A percentile compares a stretch with the other conserved stretches of the same genome.
phyloP scores from a whole-genome alignment of 2,113 vertebrate genomes.

The Archilochus colubris region DNA sequence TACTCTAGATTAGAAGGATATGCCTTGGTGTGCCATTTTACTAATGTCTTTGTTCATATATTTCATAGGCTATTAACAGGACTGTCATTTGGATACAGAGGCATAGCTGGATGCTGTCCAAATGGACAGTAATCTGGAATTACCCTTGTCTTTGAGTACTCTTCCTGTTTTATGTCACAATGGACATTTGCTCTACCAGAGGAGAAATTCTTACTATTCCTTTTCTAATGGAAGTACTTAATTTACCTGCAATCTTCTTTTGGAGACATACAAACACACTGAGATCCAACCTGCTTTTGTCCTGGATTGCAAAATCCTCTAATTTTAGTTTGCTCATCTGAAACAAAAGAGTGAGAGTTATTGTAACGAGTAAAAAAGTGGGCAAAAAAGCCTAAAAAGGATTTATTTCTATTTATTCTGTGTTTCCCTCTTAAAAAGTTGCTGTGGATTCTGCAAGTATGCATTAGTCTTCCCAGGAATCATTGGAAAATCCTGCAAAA shows the following conservation, averaged over 20 bases:
- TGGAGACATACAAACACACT: constrained; percentile 84
- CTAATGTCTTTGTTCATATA: background rate
- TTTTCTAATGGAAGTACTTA: background rate
- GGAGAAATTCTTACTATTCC: background rate
- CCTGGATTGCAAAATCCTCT: constrained; percentile 80
- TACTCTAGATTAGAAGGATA: background rate
- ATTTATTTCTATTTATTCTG: background rate
- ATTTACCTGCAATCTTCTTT: constrained; percentile 85
- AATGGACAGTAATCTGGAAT: background rate
- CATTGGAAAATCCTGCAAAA: background rate
- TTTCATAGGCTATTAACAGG: background rate
- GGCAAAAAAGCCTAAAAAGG: background rate
- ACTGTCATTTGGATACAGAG: background rate
- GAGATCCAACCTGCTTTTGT: constrained; percentile 72
- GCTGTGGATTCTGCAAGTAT: background rate
- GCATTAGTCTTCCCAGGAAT: background rate
- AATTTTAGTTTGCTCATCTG: constrained; percentile 53
- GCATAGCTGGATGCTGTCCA: background rate
- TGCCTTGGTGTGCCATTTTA: background rate
- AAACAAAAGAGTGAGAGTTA: constrained; percentile 14
- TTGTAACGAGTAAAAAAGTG: background rate
- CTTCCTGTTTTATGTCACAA: background rate
- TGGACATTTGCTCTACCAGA: background rate
- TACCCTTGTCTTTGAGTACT: background rate
- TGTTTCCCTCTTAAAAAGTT: background rate